phyloP scores from a whole-genome alignment of 2,888 invertebrate genomes.

The Zygaena filipendulae region DNA sequence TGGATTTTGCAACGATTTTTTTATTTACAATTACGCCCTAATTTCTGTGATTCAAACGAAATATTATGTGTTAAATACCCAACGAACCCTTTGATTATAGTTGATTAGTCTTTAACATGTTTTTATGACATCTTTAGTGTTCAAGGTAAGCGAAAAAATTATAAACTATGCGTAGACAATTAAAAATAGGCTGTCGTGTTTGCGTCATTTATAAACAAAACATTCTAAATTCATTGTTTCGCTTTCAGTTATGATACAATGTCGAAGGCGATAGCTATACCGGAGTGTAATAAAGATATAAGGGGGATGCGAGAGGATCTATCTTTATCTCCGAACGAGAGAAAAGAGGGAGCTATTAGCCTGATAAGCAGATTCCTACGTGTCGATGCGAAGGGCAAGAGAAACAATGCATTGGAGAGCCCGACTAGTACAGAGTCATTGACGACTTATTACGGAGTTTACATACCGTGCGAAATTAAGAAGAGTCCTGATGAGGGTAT shows the following conservation, averaged over 20 bases:
- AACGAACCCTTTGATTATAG: too few species aligned
- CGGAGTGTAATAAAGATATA: constrained; percentile 48
- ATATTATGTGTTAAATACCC: too few species aligned
- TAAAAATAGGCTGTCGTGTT: too few species aligned
- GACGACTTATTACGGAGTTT: constrained; percentile 56
- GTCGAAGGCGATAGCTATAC: constrained; percentile 55
- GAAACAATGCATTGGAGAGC: constrained; percentile 29
- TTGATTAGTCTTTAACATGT: constrained; percentile 37
- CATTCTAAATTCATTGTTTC: constrained; percentile 39
- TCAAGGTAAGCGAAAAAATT: too few species aligned
- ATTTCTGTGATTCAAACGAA: too few species aligned
- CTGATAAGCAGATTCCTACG: constrained; percentile 47
- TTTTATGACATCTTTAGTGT: constrained; percentile 38
- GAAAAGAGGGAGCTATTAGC: constrained; percentile 47
- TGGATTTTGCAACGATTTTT: too few species aligned
- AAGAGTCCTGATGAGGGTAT: constrained; percentile 62
- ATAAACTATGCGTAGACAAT: too few species aligned
- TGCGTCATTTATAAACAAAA: constrained; percentile 64
- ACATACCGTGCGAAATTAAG: constrained; percentile 63
- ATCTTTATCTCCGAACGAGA: constrained; percentile 43
- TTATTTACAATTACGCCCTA: too few species aligned
- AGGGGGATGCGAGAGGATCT: constrained; percentile 47
- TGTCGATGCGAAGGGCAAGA: constrained; percentile 42
- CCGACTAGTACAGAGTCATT: constrained; percentile 38
- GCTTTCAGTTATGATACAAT: constrained; percentile 43